These are phyloP conservation scores for Rutilus rutilus DNA, from an alignment of 2,113 vertebrate genomes.

Conservation along the genomic window DNA sequence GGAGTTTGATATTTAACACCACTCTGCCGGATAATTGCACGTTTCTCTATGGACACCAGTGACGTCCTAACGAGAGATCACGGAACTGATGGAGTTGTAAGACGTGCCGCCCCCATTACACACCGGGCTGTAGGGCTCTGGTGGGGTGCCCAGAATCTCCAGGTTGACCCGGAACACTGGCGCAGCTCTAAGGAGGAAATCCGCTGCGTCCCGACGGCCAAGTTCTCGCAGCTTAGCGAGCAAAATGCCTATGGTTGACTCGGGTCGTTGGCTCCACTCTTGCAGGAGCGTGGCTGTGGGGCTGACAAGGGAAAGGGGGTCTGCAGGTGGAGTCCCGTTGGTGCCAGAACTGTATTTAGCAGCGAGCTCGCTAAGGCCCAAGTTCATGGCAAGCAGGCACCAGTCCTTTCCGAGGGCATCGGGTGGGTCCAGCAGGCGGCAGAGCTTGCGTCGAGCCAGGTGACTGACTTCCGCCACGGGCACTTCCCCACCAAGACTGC, in stretches of 20 bases:
- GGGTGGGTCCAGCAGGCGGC: slow-evolving; percentile 92
- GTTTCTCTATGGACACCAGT: slow-evolving; percentile 44
- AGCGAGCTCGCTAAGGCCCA: slow-evolving; percentile 92
- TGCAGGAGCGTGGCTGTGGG: slow-evolving; percentile 87
- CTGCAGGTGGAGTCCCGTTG: slow-evolving; percentile 72
- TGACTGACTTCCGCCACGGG: slow-evolving; percentile 88
- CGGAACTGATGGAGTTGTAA: slow-evolving; percentile 97
- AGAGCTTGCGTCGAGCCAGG: slow-evolving; percentile 88
- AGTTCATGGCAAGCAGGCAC: slow-evolving; percentile 98
- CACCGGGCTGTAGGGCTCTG: slow-evolving; percentile 83
- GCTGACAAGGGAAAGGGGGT: slow-evolving; percentile 77
- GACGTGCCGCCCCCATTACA: slow-evolving; percentile 95
- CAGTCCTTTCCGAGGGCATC: slow-evolving; percentile 98
- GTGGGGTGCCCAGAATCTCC: slow-evolving; percentile 78
- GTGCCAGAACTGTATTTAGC: slow-evolving; percentile 85
- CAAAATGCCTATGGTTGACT: slow-evolving; percentile 89
- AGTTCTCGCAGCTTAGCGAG: slow-evolving; percentile 92
- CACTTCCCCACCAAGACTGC: slow-evolving; percentile 86
- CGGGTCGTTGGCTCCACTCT: slow-evolving; percentile 86
- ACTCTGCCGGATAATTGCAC: slow-evolving; percentile 60
- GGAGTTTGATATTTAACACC: slow-evolving; percentile 27
- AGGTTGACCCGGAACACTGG: slow-evolving; percentile 90
- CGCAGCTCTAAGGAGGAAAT: slow-evolving; percentile 91
- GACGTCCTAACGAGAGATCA: slow-evolving; percentile 87
- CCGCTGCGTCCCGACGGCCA: slow-evolving; percentile 92